phyloP scores from a whole-genome alignment of 2,797 vertebrate genomes.

The Leucoraja ocellata region DNA sequence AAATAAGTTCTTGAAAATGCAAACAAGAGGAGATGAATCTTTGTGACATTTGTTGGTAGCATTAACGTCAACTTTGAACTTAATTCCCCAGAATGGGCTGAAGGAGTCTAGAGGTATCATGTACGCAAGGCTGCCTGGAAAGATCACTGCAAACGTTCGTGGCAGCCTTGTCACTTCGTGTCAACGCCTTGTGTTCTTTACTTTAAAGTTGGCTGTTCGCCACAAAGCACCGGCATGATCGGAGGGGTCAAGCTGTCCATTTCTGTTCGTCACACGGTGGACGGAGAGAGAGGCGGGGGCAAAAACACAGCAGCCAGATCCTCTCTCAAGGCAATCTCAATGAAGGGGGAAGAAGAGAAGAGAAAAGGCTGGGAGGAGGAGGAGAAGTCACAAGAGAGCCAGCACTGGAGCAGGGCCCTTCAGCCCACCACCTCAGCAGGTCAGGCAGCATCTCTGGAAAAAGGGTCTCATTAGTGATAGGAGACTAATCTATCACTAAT shows the following conservation, averaged over 20 bases:
- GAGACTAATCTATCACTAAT: too few relatives aligned
- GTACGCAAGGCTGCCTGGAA: slow-evolving; percentile 46
- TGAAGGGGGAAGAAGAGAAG: background rate
- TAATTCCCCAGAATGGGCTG: slow-evolving; percentile 59
- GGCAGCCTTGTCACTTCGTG: slow-evolving; percentile 44
- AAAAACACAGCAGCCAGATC: slow-evolving; percentile 40
- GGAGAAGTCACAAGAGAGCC: background rate
- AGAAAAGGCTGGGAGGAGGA: background rate
- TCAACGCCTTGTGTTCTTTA: slow-evolving; percentile 39
- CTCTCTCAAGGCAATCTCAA: background rate
- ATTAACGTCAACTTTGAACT: slow-evolving; percentile 62
- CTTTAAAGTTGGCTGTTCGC: slow-evolving; percentile 39
- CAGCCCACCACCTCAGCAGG: too few relatives aligned
- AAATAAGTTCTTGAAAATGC: slow-evolving; percentile 48
- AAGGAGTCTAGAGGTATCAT: slow-evolving; percentile 46
- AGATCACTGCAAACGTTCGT: slow-evolving; percentile 43
- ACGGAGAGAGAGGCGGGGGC: slow-evolving; percentile 40
- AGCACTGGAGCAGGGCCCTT: too few relatives aligned
- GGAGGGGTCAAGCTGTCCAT: slow-evolving; percentile 41
- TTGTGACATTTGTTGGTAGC: slow-evolving; percentile 61
- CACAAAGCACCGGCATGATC: slow-evolving; percentile 40
- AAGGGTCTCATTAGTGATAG: too few relatives aligned
- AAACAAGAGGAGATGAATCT: slow-evolving; percentile 44
- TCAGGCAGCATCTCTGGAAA: too few relatives aligned
- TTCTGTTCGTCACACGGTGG: background rate